phyloP scores from a whole-genome alignment of 2,888 invertebrate species.

The Aphrophora alni region DNA sequence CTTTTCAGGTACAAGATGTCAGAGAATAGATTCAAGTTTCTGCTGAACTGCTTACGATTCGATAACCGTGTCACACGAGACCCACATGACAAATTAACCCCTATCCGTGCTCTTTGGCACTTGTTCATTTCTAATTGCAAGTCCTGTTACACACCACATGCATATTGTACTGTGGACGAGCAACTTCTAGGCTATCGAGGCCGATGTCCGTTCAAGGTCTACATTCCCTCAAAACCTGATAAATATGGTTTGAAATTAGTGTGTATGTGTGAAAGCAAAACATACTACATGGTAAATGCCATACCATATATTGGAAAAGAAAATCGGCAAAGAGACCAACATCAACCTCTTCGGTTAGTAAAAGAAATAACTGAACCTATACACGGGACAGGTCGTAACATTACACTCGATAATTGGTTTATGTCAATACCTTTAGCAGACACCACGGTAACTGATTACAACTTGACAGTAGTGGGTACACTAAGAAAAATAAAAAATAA shows the following conservation, averaged over 20 bases:
- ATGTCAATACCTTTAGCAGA: conserved; percentile 33
- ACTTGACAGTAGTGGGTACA: conserved; percentile 31
- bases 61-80: conserved; percentile 26
- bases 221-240: conserved; percentile 33
- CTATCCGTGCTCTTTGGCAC: conserved; percentile 37
- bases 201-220: conserved; percentile 28
- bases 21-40: conserved; percentile 38
- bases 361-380: conserved; percentile 16
- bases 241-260: conserved; percentile 31
- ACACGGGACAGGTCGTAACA: conserved; percentile 9
- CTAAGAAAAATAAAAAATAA: conserved; percentile 48
- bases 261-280: conserved; percentile 24
- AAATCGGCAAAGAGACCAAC: not conserved
- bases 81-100: conserved; percentile 28
- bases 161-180: conserved; percentile 31
- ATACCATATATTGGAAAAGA: conserved; percentile 34
- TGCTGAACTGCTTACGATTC: conserved; percentile 35
- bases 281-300: conserved; percentile 25
- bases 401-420: conserved; percentile 30
- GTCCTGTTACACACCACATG: conserved; percentile 20
- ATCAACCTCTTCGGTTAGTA: conserved; percentile 23
- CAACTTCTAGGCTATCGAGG: conserved; percentile 28
- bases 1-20: conserved; percentile 25
- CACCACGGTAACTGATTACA: not conserved
- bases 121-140: conserved; percentile 27